Evolutionary conservation across 2,888 invertebrate species (phyloP).

Genomic region (Epinotia demarniana): DNA sequence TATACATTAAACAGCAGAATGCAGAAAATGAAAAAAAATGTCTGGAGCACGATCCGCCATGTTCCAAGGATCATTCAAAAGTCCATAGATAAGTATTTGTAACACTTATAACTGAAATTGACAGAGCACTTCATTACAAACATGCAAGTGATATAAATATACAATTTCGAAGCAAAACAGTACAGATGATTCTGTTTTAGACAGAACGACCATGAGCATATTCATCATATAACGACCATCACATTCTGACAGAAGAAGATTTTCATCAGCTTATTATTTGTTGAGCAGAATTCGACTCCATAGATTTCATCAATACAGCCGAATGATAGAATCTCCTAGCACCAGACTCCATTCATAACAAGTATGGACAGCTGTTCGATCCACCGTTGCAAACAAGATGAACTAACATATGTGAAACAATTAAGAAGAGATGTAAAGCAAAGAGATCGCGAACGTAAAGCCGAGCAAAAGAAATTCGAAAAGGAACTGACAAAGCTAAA

Average conservation of each 20-base stretch:
- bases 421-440: conserved; percentile 12
- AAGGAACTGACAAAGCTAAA: neutral
- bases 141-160: no score
- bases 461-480: neutral
- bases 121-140: no score
- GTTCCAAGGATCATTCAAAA: no score
- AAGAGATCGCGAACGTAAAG: neutral
- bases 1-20: no score
- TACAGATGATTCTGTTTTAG: no score
- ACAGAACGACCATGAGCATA: neutral
- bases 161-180: no score
- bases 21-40: no score
- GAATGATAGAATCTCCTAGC: no score
- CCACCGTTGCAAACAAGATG: conserved; percentile 4
- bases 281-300: neutral
- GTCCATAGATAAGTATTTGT: no score
- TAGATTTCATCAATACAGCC: neutral
- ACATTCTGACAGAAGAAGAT: neutral
- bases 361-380: conserved; percentile 11
- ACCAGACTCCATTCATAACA: neutral
- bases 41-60: no score
- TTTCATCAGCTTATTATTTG: neutral
- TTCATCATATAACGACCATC: neutral
- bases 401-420: conserved; percentile 2
- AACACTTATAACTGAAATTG: no score